A percentile compares a stretch with the other conserved stretches of the same genome.
These are phyloP conservation scores for Nautilus pompilius DNA, from an alignment of 1,140 invertebrate genomes.

Conservation along the genomic window DNA sequence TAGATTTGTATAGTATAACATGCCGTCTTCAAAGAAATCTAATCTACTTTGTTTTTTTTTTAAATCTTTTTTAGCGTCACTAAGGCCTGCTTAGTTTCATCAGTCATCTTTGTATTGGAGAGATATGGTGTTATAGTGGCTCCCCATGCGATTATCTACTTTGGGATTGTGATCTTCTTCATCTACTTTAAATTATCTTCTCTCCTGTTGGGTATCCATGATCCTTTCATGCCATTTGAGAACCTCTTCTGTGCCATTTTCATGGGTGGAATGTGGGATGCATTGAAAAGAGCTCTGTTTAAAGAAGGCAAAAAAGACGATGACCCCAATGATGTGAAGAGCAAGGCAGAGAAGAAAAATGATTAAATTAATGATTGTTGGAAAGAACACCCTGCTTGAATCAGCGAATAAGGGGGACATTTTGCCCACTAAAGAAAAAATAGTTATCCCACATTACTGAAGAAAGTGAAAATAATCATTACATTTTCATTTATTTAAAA, in stretches of 20 bases:
- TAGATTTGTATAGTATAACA: too few species aligned
- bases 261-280: constrained; percentile 97
- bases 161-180: constrained; percentile 98
- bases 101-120: constrained; percentile 93
- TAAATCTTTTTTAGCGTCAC: constrained; percentile 71
- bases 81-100: constrained; percentile 92
- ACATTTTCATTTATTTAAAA: too few species aligned
- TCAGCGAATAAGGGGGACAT: too few species aligned
- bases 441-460: too few species aligned
- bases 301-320: constrained; percentile 34
- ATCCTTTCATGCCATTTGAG: constrained; percentile 98
- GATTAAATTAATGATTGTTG: too few species aligned
- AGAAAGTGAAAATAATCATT: too few species aligned
- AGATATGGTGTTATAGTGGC: constrained; percentile 95
- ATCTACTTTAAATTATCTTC: constrained; percentile 98
- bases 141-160: constrained; percentile 94
- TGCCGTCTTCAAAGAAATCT: too few species aligned
- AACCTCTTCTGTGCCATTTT: constrained; percentile 96
- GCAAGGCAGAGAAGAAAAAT: constrained; percentile 51
- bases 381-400: too few species aligned
- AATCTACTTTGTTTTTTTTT: background rate
- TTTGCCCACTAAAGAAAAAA: too few species aligned
- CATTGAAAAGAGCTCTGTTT: constrained; percentile 60
- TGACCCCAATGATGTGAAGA: constrained; percentile 34
- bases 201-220: constrained; percentile 92